Conservation (phyloP, 1,140 invertebrate genomes). For the Leptinotarsa lineolata region DNA sequence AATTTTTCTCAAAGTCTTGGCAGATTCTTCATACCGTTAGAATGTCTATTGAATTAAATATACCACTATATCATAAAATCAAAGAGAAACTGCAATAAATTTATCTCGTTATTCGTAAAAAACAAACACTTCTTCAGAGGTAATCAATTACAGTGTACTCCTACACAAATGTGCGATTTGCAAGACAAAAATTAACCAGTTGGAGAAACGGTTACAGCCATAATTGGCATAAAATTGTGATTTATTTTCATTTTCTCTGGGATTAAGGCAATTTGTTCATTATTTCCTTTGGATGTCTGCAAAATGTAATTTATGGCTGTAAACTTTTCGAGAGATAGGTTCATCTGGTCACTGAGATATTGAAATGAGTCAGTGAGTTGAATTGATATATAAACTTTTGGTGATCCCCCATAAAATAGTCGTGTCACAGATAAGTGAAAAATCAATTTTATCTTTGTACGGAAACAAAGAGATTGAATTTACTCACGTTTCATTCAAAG, state of each 20-base stretch:
- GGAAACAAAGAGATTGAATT: too few relatives aligned
- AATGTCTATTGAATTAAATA: background rate
- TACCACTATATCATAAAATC: background rate
- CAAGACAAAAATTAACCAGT: background rate
- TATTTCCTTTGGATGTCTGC: background rate
- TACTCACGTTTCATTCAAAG: background rate
- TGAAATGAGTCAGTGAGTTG: too few relatives aligned
- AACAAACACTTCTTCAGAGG: background rate
- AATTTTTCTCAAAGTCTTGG: too few relatives aligned
- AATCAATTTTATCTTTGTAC: too few relatives aligned
- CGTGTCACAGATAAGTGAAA: too few relatives aligned
- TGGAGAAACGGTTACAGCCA: background rate
- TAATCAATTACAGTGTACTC: conserved; percentile 1
- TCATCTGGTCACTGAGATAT: too few relatives aligned
- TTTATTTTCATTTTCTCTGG: background rate
- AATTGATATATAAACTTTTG: too few relatives aligned
- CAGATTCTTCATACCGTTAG: background rate
- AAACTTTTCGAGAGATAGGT: too few relatives aligned
- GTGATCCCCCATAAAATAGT: too few relatives aligned
- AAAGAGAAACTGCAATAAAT: background rate
- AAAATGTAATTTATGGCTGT: background rate
- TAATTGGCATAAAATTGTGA: conserved; percentile 6
- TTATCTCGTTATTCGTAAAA: background rate
- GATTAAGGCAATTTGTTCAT: background rate
- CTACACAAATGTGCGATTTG: background rate